A percentile compares a stretch with the other conserved stretches of the same genome.
phyloP scores from a whole-genome alignment of 2,113 vertebrate genomes.

The Megaceryle torquata region DNA sequence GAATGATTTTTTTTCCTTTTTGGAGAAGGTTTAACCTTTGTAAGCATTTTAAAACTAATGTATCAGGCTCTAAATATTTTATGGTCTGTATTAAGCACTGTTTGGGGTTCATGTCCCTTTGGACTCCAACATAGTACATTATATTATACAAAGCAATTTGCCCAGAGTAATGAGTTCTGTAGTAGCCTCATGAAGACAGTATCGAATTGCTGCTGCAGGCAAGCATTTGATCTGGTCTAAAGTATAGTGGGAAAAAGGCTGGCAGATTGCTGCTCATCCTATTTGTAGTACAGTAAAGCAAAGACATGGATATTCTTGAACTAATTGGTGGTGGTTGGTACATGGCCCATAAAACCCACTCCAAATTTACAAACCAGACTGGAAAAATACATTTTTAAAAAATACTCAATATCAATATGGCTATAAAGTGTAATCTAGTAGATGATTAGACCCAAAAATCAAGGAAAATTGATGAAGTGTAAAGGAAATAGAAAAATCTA shows the following conservation, averaged over 20 bases:
- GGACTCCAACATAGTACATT: conserved; percentile 63
- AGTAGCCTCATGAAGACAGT: conserved; percentile 62
- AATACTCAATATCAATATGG: not conserved
- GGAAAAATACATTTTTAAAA: not conserved
- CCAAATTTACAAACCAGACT: not conserved
- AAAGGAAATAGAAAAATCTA: conserved; percentile 26
- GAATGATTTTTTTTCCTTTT: not conserved
- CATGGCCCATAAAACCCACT: not conserved
- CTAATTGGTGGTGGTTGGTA: not conserved
- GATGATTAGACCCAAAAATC: conserved; percentile 23
- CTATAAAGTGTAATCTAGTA: conserved; percentile 37
- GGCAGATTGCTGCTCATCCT: not conserved
- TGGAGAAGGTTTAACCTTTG: conserved; percentile 49
- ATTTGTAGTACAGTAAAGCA: not conserved
- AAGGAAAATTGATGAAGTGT: not conserved
- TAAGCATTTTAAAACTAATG: conserved; percentile 73
- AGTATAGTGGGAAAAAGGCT: not conserved
- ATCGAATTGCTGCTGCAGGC: conserved; percentile 61
- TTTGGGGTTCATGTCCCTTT: conserved; percentile 61
- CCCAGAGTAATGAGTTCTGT: conserved; percentile 71
- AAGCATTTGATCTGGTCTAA: conserved; percentile 42
- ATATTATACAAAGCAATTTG: conserved; percentile 75
- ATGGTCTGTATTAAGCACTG: conserved; percentile 73
- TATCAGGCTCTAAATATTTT: conserved; percentile 77
- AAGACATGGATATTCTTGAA: not conserved